A percentile compares a stretch with the other conserved stretches of the same genome.
These are phyloP conservation scores for Myiozetetes cayanensis DNA, from an alignment of 2,113 vertebrate species.

Conservation along the genomic window DNA sequence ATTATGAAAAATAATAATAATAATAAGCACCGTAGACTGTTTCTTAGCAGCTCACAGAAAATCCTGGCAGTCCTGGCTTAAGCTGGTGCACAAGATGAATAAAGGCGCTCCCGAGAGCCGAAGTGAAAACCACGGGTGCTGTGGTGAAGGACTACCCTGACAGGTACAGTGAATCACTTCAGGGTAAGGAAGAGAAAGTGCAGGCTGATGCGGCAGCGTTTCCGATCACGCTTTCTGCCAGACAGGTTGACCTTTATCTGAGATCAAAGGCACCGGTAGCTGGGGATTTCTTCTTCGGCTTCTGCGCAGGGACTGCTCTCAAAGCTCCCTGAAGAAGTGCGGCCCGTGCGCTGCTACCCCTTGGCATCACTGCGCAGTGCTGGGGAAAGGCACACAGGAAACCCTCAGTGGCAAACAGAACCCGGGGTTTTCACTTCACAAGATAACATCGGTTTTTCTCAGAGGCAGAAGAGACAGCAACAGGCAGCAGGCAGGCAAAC, in stretches of 20 bases:
- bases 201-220: neutral
- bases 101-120: neutral
- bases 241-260: conserved; percentile 54
- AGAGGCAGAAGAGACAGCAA: neutral
- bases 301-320: neutral
- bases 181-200: conserved; percentile 27
- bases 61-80: neutral
- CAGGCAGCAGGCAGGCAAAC: conserved; percentile 29
- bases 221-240: conserved; percentile 13
- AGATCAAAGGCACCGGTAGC: conserved; percentile 32
- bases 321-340: neutral
- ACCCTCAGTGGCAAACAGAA: neutral
- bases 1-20: neutral
- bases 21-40: neutral
- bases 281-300: conserved; percentile 56
- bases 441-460: conserved; percentile 52
- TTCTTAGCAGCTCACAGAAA: neutral
- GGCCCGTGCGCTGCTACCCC: neutral
- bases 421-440: neutral
- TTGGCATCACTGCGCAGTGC: neutral
- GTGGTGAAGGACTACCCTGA: neutral
- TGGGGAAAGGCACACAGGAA: conserved; percentile 11
- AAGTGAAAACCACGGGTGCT: neutral
- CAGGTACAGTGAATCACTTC: neutral
- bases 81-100: neutral